phyloP scores from a whole-genome alignment of 2,113 vertebrate species.

The western clawed frog (Xenopus tropicalis) region DNA sequence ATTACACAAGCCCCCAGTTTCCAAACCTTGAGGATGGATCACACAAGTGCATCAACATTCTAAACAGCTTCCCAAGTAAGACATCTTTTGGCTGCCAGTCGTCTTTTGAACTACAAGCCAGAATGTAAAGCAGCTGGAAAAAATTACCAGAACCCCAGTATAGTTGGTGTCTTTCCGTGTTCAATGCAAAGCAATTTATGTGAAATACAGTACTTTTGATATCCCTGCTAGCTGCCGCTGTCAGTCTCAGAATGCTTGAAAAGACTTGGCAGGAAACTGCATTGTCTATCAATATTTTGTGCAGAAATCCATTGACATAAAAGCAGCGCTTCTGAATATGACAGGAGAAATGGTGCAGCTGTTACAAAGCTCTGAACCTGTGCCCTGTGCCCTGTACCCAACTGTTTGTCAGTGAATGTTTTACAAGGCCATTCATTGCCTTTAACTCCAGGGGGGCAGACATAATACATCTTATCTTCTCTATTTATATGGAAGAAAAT shows the following conservation, averaged over 20 bases:
- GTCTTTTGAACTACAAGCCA: too few relatives aligned
- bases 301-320: constrained; percentile 1
- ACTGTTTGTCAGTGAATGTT: neutral
- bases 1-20: too few relatives aligned
- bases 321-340: neutral
- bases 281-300: constrained; percentile 3
- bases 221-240: neutral
- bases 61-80: too few relatives aligned
- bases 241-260: neutral
- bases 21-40: too few relatives aligned
- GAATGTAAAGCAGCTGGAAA: too few relatives aligned
- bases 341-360: neutral
- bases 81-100: too few relatives aligned
- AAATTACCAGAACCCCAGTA: neutral
- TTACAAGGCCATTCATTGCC: neutral
- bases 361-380: neutral
- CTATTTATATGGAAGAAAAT: too few relatives aligned
- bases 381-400: neutral
- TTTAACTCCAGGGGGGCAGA: neutral
- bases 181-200: neutral
- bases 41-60: too few relatives aligned
- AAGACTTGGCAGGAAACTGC: neutral
- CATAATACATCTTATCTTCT: too few relatives aligned
- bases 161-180: neutral
- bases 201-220: neutral